Conservation (phyloP, 2,888 invertebrate species). For the Onchidella celtica region DNA sequence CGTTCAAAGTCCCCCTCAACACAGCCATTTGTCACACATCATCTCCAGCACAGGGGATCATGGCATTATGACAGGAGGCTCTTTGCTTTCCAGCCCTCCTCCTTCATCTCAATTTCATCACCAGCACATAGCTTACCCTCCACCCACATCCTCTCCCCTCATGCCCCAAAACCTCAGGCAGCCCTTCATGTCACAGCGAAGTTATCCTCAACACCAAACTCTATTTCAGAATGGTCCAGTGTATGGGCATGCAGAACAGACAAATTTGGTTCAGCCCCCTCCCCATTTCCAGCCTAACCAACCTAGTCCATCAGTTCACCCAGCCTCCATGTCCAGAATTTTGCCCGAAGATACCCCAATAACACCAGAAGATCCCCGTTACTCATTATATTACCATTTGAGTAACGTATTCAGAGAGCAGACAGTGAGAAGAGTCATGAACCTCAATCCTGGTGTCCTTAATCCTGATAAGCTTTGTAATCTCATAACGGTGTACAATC, state of each 20-base stretch:
- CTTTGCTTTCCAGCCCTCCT: neutral
- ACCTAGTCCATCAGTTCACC: neutral
- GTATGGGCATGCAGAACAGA: neutral
- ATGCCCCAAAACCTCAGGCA: neutral
- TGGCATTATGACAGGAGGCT: neutral
- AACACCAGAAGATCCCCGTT: constrained; percentile 84
- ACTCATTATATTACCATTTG: constrained; percentile 91
- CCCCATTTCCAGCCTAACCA: neutral
- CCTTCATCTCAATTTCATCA: neutral
- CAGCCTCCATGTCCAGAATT: neutral
- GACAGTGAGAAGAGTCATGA: constrained; percentile 93
- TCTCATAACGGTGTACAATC: constrained; percentile 16
- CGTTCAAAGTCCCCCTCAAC: neutral
- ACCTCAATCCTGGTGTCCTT: constrained; percentile 86
- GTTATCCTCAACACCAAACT: neutral
- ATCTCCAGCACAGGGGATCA: neutral
- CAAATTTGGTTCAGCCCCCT: neutral
- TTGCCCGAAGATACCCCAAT: constrained; percentile 59
- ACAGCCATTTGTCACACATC: neutral
- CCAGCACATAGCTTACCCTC: neutral
- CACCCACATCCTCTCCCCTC: neutral
- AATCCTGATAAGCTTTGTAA: constrained; percentile 5
- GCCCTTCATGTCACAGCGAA: neutral
- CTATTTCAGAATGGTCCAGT: neutral
- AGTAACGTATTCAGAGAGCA: constrained; percentile 95